phyloP scores from a whole-genome alignment of 2,113 vertebrate genomes.

The Platycercus adscitus region DNA sequence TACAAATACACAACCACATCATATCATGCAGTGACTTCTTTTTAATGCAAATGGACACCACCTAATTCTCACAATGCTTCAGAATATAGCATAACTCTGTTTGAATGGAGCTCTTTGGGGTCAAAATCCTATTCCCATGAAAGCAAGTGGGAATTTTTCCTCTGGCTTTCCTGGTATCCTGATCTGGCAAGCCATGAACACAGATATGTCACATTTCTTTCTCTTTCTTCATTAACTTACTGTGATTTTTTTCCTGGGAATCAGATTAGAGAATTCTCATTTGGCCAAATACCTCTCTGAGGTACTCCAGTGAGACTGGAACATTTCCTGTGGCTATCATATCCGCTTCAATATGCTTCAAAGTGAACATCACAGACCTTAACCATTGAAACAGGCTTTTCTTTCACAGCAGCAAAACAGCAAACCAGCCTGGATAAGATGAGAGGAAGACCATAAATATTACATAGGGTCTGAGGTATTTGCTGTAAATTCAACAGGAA shows the following conservation, averaged over 20 bases:
- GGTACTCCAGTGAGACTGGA: conserved; percentile 2
- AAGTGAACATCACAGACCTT: background rate
- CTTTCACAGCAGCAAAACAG: conserved; percentile 43
- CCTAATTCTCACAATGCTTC: background rate
- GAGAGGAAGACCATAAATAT: conserved; percentile 47
- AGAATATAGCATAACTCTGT: background rate
- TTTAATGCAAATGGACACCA: background rate
- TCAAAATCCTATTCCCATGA: background rate
- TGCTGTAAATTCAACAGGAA: conserved; percentile 23
- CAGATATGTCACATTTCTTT: background rate
- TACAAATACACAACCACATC: background rate
- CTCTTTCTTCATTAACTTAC: conserved; percentile 22
- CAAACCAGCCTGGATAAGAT: conserved; percentile 51
- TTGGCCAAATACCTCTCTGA: background rate
- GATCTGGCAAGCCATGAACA: background rate
- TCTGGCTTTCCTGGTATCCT: background rate
- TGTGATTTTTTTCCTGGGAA: conserved; percentile 4
- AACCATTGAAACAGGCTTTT: conserved; percentile 34
- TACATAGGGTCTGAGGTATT: conserved; percentile 41
- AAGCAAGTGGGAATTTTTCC: background rate
- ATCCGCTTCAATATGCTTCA: conserved; percentile 35
- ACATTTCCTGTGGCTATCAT: conserved; percentile 48
- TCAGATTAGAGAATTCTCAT: conserved; percentile 44
- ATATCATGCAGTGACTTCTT: background rate
- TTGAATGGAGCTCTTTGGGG: background rate